Evolutionary conservation across 2,113 vertebrate genomes (phyloP), one percentile per base, ranked within the genome.

Genomic region (Promerops cafer): DNA sequence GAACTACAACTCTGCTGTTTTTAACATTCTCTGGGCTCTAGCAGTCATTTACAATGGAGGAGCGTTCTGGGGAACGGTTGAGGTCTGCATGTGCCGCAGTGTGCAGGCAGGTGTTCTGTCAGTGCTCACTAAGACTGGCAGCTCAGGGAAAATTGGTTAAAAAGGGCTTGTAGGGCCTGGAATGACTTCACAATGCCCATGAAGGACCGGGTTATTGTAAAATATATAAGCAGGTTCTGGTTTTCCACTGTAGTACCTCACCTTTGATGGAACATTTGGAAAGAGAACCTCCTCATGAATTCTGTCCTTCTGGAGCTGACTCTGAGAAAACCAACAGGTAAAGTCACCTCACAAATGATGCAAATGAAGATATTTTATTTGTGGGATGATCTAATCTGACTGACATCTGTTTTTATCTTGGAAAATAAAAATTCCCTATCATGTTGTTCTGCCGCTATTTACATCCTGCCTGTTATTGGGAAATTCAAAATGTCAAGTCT

Each of bases 231-330:
- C 96, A 97, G 97, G 97, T 96, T 96, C 96, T 97, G 97, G 97
- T 97, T 98, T 97, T 97, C 95, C 96, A 86, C 93, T 97, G 69
- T 94, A 97, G 96, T 95, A 97, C 94, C 95, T 98, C 96, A 97
- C 96, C 87, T 97, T 97, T 95, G 95, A 96, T 83, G 35, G 92
- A 96, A 97, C 94, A 68, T 97, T 97, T 98, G 97, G 97, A 98
- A 98, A 97, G 97, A 97, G 96, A 95, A 92, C 75, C 90, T 96
- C 91, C 93, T 96, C 97, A 69, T 97, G 96, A 97, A 96, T 93
- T 96, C 95, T 96, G 86, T 97, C 91, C 92, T 97, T 97, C 95
- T 91, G 52, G 91, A 96, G 88, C 96, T 92, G 93, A 94, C 95
- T 97, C 94, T 98, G 96, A 97, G 96, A 96, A 97, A 97, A 95